phyloP scores from a whole-genome alignment of 2,797 vertebrate species.

The Acanthiza pusilla region DNA sequence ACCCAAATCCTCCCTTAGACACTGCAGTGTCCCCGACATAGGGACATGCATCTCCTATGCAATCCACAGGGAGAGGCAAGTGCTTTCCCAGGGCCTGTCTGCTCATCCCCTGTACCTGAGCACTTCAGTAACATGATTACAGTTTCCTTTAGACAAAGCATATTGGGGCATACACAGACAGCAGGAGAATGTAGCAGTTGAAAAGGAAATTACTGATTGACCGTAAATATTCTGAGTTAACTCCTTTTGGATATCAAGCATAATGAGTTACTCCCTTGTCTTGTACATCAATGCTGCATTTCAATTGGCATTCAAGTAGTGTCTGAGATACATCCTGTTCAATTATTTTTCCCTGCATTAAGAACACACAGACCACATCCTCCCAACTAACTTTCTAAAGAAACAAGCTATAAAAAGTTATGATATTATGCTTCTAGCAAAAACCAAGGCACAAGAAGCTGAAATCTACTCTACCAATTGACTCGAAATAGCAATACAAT shows the following conservation, averaged over 20 bases:
- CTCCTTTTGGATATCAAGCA: neutral
- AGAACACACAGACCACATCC: neutral
- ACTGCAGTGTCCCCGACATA: neutral
- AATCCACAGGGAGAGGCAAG: neutral
- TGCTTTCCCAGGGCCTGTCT: neutral
- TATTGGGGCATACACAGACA: neutral
- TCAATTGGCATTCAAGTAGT: neutral
- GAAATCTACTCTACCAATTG: neutral
- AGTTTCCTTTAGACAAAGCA: neutral
- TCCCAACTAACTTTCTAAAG: neutral
- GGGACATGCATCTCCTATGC: neutral
- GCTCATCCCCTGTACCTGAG: neutral
- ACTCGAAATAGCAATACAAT: neutral
- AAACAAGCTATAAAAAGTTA: neutral
- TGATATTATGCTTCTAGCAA: neutral
- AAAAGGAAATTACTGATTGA: neutral
- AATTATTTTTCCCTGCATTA: neutral
- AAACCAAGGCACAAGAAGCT: neutral
- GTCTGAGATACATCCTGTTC: neutral
- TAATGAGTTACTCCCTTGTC: neutral
- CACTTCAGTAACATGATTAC: rapidly evolving
- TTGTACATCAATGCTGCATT: neutral
- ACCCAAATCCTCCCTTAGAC: neutral
- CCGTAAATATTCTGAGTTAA: neutral
- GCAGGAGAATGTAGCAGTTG: neutral